Evolutionary conservation across 2,113 vertebrate species (phyloP).

Genomic region (Hemiprocne comata): DNA sequence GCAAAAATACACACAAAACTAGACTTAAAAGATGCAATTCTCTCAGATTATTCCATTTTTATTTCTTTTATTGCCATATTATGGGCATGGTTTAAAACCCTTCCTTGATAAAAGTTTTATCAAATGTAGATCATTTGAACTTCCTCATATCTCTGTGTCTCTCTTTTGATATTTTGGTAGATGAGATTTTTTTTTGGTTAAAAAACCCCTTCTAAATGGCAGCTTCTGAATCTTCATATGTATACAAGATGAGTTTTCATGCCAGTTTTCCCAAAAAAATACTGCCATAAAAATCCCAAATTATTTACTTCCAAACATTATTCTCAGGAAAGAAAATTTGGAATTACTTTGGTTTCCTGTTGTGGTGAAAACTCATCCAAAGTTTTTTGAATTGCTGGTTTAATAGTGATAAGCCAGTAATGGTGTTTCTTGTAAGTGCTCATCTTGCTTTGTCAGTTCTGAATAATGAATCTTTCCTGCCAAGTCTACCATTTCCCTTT

Average conservation of each 20-base stretch:
- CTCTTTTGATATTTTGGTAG: background rate
- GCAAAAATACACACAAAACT: background rate
- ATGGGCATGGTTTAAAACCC: background rate
- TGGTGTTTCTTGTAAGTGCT: background rate
- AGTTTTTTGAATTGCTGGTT: background rate
- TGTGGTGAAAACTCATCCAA: background rate
- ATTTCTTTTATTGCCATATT: background rate
- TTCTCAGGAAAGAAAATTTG: background rate
- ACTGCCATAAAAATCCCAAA: background rate
- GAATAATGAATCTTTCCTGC: background rate
- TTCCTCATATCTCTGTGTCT: background rate
- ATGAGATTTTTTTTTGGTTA: background rate
- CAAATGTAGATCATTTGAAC: background rate
- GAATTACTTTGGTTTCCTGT: background rate
- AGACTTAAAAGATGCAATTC: background rate
- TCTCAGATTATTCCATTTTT: background rate
- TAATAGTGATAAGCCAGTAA: background rate
- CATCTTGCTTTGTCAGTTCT: background rate
- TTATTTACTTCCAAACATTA: background rate
- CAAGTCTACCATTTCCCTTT: slow-evolving; percentile 2
- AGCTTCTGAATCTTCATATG: background rate
- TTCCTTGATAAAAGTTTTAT: background rate
- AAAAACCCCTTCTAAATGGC: background rate
- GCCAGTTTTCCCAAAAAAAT: background rate
- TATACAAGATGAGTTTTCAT: background rate